phyloP scores from a whole-genome alignment of 2,797 vertebrate species.

The Gastrophryne carolinensis region DNA sequence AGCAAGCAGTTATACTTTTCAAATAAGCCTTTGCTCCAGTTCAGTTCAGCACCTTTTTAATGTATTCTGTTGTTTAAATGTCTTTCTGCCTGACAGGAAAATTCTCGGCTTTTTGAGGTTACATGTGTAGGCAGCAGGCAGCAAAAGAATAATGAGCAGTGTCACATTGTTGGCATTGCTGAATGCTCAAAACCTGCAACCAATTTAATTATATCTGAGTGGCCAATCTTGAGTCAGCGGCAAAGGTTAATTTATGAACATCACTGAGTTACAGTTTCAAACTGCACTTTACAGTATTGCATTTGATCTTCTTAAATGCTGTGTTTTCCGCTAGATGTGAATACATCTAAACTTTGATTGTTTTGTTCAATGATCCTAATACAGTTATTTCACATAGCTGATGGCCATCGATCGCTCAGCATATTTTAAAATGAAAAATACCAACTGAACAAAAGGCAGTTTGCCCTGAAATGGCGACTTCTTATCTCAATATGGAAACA shows the following conservation, averaged over 20 bases:
- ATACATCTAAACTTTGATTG: constrained; percentile 6
- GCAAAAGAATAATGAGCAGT: constrained; percentile 42
- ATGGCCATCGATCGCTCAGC: background rate
- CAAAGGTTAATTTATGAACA: constrained; percentile 48
- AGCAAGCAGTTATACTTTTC: background rate
- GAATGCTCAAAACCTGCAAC: constrained; percentile 33
- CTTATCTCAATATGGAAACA: too few species aligned
- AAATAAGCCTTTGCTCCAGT: background rate
- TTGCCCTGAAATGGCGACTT: background rate
- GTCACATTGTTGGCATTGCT: constrained; percentile 40
- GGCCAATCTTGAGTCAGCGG: constrained; percentile 28
- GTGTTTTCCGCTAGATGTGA: background rate
- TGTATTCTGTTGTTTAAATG: constrained; percentile 12
- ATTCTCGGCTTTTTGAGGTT: constrained; percentile 12
- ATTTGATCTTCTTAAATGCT: constrained; percentile 3
- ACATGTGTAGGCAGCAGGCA: constrained; percentile 32
- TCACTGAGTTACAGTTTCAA: constrained; percentile 21
- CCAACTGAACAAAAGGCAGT: background rate
- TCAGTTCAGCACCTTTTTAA: background rate
- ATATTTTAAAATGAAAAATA: background rate
- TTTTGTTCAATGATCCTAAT: background rate
- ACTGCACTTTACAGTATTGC: background rate
- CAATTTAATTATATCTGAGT: constrained; percentile 44
- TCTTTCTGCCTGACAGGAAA: constrained; percentile 7
- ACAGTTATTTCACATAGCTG: background rate